A percentile compares a stretch with the other conserved stretches of the same genome.
phyloP scores from a whole-genome alignment of 1,140 invertebrate species.

The Phenacoccus solenopsis region DNA sequence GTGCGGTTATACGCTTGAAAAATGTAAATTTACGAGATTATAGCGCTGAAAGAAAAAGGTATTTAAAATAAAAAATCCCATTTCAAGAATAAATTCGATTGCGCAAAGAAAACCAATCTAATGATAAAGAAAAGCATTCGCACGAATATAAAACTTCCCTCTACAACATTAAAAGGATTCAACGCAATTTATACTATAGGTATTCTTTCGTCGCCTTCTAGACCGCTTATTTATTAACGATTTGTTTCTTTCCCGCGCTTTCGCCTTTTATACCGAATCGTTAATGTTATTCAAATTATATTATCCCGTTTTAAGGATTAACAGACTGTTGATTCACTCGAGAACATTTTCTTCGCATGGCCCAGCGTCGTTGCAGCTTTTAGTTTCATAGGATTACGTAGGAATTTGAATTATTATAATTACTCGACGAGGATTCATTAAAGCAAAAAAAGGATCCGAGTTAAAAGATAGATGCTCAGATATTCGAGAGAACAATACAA shows the following conservation, averaged over 20 bases:
- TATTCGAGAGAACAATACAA: too few species aligned
- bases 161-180: slow-evolving; percentile 2
- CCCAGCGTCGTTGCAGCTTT: too few species aligned
- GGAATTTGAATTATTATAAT: too few species aligned
- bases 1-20: neutral
- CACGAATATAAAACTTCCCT: neutral
- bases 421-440: too few species aligned
- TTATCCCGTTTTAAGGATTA: neutral
- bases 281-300: neutral
- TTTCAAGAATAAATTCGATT: neutral
- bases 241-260: neutral
- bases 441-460: too few species aligned
- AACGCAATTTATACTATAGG: neutral
- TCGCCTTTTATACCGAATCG: too few species aligned
- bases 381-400: too few species aligned
- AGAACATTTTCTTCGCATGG: neutral
- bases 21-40: neutral
- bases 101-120: slow-evolving; percentile 1
- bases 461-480: too few species aligned
- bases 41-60: neutral
- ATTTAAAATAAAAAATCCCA: neutral
- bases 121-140: neutral
- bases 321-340: neutral
- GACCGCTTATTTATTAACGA: slow-evolving; percentile 2
- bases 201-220: neutral